Base-by-base conservation (phyloP, 2,113 vertebrate genomes). In the Tricholaema leucomelas region DNA sequence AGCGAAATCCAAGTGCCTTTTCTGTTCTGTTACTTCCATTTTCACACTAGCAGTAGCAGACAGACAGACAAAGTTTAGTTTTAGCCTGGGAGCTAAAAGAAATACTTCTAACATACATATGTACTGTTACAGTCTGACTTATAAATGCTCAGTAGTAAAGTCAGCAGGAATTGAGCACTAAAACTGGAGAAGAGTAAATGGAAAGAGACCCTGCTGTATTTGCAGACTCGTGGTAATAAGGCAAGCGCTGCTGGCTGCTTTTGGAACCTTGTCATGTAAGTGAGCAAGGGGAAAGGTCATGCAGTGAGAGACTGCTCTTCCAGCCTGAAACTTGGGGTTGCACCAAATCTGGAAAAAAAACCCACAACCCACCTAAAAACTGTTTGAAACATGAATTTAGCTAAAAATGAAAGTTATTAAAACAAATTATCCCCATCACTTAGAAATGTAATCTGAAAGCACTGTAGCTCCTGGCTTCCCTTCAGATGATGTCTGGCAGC, bases 11-110 rank as follows among this genome's bases (percentile, higher is more conserved):
- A 90, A 83, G 67, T 1, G 1, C 79, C 60, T 85, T 67, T 85
- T 87, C 87, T 95, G 94, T 40, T 95, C 90, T 83, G 90, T 72
- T 94, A 90, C 85, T 92, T 94, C 61, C 54, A 95, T 94, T 94
- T 94, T 75, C 87, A 91, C 85, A 88, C 75, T 33, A 79, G 89
- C 81, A 58, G 94, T 91, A 93, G 92, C 89, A 95, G 95, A 91
- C 93, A 87, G 87, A 87, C 84, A 94, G 89, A 70, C 42, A 77
- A 59, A 85, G 58, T 90, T 93, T 91, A 93, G 94, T 75, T 96
- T 95, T 82, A 95, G 91, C 81, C 93, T 87, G 85, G 91, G 87
- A 96, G 89, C 84, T 85, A 77, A 79, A 91, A 94, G 59, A 92
- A 94, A 94, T 79, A 81, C 23, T 65, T 88, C 50, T 81, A 83